Conservation (phyloP, 1,140 invertebrate species). For the Onthophagus taurus region DNA sequence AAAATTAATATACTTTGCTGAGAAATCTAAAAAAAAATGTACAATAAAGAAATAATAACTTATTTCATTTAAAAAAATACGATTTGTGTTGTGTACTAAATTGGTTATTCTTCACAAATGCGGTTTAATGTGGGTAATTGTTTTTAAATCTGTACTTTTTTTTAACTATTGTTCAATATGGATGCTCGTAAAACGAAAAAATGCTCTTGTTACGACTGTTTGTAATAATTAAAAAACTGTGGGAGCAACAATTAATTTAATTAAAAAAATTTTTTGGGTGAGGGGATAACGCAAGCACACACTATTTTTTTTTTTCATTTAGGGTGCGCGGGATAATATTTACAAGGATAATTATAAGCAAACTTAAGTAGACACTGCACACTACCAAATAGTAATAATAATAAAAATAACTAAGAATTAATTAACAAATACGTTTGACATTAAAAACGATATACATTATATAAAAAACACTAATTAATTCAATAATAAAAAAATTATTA, state of each 20-base stretch:
- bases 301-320: no score
- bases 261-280: constrained; percentile 6
- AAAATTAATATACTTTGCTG: constrained; percentile 3
- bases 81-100: constrained; percentile 8
- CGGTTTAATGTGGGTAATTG: constrained; percentile 35
- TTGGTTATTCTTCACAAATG: constrained; percentile 29
- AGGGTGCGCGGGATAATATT: constrained; percentile 33
- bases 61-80: constrained; percentile 19
- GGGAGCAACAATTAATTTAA: constrained; percentile 1
- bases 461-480: constrained; percentile 8
- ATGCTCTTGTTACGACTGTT: no score
- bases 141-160: no score
- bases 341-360: constrained; percentile 33
- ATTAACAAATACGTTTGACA: constrained; percentile 38
- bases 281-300: constrained; percentile 33
- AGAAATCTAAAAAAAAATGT: constrained; percentile 6
- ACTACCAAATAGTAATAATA: no score
- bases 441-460: constrained; percentile 20
- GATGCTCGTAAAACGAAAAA: constrained; percentile 25
- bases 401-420: constrained; percentile 33
- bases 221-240: constrained; percentile 16
- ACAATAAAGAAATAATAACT: constrained; percentile 15
- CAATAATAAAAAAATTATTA: constrained; percentile 27
- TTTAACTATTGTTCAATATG: constrained; percentile 33
- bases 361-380: constrained; percentile 32